Base-by-base conservation (phyloP, 2,113 vertebrate genomes). In the Tychaedon coryphoeus region DNA sequence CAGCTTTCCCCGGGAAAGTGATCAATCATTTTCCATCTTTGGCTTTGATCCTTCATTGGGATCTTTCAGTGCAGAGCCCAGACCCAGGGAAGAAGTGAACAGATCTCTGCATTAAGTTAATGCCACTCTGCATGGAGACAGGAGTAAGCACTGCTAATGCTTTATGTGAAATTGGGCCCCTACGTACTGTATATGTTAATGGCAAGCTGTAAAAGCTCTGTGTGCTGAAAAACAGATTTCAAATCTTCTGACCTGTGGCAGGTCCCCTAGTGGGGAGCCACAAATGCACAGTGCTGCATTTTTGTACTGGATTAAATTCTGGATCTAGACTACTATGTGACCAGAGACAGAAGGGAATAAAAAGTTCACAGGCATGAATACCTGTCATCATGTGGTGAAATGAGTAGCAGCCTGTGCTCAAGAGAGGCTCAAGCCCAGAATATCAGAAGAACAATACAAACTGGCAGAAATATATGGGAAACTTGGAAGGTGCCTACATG, bases 381-480 rank as follows among this genome's bases (percentile, higher is more conserved):
- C 93, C 91, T 96, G 92, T 95, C 90, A 95, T 92, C 93, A 90
- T 61, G 93, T 90, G 92, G 88, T 73, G 86, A 96, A 92, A 92
- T 57, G 60, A 94, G 75, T 40, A 90, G 93, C 86, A 80, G 94
- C 60, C 86, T 93, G 75, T 80, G 78, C 7, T 74, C 65, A 57
- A 95, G 92, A 71, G 40, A 88, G 56, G 31, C 81, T 95, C 90
- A 66, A 81, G 81, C 57, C 85, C 90, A 93, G 82, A 94, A 72
- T 43, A 95, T 92, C 2, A 91, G 62, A 48, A 74, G 36, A 94
- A 95, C 83, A 95, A 92, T 66, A 87, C 25, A 64, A 97, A 93
- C 87, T 95, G 91, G 67, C 88, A 96, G 72, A 82, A 90, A 86
- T 81, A 91, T 19, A 91, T 19, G 73, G 58, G 90, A 96, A 95